Base-by-base conservation (phyloP, 53 echinoderm and acorn worm species). In the Zoroaster sp. region DNA sequence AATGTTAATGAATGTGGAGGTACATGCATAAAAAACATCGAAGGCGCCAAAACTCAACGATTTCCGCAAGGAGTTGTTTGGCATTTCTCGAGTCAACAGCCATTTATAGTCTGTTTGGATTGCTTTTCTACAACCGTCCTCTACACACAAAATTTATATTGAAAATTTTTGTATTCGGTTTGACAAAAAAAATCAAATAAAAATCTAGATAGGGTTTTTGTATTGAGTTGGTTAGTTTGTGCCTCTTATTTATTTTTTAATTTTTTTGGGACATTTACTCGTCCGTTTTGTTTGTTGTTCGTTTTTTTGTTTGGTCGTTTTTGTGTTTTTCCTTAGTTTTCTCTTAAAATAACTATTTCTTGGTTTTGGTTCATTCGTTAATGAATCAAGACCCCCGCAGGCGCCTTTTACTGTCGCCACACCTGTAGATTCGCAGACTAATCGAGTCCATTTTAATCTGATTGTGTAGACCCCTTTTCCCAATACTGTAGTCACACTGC, bases 371-470 rank as follows among this genome's bases (percentile, higher is more conserved):
- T 59, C 28, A 8, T 0, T 0, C 8, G 9, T 59, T 59, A 21
- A 18, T 59, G 23, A 59, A n/a, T n/a, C n/a, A n/a, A n/a, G n/a
- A n/a, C n/a, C n/a, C n/a, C n/a, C n/a, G n/a, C n/a, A n/a, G n/a
- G 15, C 6, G 18, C 17, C 17, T 18, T 1, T 31, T 17, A 31
- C 35, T 35, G 15, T 71, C 7, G n/a, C 18, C 71, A 71, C 35
- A 37, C 79, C 55, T 79, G 79, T 79, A 37, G 79, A 37, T 79
- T 55, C 9, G n/a, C n/a, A n/a, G n/a, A n/a, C 12, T 35, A 12
- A 18, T 7, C 18, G 14, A 43, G 12, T 36, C 67, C 18, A 17
- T 4, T 13, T 15, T 42, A 31, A 43, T 69, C 17, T 68, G 4
- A 82, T 11, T 35, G 66, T 66, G 34, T 59, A 31, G 20, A 41